phyloP scores from a whole-genome alignment of 2,797 vertebrate species.

The Danio jaintianensis region DNA sequence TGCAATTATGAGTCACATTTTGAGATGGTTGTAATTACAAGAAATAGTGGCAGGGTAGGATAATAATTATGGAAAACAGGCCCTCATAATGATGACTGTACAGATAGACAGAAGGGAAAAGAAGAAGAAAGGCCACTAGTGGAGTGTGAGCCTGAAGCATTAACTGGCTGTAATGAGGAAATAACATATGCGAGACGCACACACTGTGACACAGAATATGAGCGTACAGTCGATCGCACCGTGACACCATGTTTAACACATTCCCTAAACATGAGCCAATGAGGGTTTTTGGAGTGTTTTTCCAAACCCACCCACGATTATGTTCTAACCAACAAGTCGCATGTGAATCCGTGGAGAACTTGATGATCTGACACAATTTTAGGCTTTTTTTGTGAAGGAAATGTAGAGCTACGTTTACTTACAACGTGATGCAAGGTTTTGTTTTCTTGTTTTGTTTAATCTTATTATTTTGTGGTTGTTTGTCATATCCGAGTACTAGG shows the following conservation, averaged over 20 bases:
- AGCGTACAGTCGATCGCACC: slow-evolving; percentile 16
- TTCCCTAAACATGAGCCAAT: slow-evolving; percentile 25
- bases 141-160: slow-evolving; percentile 31
- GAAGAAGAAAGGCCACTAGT: slow-evolving; percentile 28
- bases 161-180: slow-evolving; percentile 78
- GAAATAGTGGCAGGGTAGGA: not conserved
- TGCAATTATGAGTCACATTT: not conserved
- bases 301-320: slow-evolving; percentile 27
- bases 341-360: slow-evolving; percentile 8
- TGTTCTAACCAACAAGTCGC: slow-evolving; percentile 18
- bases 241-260: slow-evolving; percentile 27
- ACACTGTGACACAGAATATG: slow-evolving; percentile 70
- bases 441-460: too few species aligned
- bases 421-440: too few species aligned
- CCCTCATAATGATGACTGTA: not conserved
- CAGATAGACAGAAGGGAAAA: not conserved
- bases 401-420: not conserved
- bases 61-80: not conserved
- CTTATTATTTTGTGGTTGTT: too few species aligned
- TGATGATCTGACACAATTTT: slow-evolving; percentile 16
- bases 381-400: slow-evolving; percentile 17
- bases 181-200: slow-evolving; percentile 76
- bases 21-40: not conserved
- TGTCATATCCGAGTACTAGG: too few species aligned
- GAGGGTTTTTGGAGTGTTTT: slow-evolving; percentile 17